Conservation (phyloP, 2,888 invertebrate species). For the Penaeus monodon region DNA sequence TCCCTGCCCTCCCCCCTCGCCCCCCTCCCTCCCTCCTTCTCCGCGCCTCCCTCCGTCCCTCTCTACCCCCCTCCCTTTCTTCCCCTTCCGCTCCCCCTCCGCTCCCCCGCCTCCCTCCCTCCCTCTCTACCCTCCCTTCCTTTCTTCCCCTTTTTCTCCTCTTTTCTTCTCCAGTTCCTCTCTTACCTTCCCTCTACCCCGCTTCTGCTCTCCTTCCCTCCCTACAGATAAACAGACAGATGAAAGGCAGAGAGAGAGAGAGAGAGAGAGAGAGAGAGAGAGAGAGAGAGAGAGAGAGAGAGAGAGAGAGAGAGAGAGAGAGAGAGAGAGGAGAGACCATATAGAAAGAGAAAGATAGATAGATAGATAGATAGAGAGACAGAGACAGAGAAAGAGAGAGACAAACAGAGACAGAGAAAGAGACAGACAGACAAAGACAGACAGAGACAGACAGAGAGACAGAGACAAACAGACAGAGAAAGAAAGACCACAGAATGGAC, state of each 20-base stretch:
- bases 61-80: background rate
- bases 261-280: background rate
- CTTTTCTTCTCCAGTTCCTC: no score
- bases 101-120: background rate
- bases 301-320: background rate
- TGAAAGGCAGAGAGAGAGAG: no score
- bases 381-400: constrained; percentile 24
- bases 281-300: no score
- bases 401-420: constrained; percentile 10
- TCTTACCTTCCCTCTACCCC: no score
- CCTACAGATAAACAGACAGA: background rate
- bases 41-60: background rate
- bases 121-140: background rate
- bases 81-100: no score
- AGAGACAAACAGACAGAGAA: background rate
- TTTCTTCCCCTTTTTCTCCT: background rate
- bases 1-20: background rate
- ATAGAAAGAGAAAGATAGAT: background rate
- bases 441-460: background rate
- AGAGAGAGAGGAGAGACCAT: no score
- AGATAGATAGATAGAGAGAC: constrained; percentile 6
- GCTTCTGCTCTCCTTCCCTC: no score
- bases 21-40: background rate
- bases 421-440: background rate
- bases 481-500: no score